These are phyloP conservation scores for Atractosteus spatula DNA, from an alignment of 2,113 vertebrate species.

Conservation along the genomic window DNA sequence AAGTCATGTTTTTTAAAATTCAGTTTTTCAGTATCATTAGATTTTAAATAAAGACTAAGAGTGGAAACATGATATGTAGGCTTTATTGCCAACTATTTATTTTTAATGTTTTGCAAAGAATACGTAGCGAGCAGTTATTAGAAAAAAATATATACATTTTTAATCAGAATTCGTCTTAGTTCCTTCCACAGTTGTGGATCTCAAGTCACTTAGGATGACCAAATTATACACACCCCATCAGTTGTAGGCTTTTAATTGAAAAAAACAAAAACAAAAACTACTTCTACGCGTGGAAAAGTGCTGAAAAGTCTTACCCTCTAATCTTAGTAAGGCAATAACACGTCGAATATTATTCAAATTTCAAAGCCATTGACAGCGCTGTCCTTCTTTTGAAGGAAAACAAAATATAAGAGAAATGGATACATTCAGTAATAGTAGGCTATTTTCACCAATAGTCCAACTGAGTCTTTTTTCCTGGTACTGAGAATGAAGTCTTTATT, in stretches of 20 bases:
- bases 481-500: not conserved
- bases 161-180: conserved; percentile 36
- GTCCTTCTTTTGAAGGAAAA: conserved; percentile 47
- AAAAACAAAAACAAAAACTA: conserved; percentile 30
- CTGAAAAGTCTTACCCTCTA: conserved; percentile 58
- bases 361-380: conserved; percentile 44
- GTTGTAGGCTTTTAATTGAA: conserved; percentile 32
- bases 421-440: conserved; percentile 36
- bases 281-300: conserved; percentile 55
- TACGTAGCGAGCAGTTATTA: conserved; percentile 47
- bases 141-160: conserved; percentile 51
- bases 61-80: too few relatives aligned
- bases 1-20: too few relatives aligned
- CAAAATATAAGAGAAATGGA: conserved; percentile 22
- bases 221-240: conserved; percentile 37
- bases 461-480: conserved; percentile 17
- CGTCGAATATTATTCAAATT: conserved; percentile 17
- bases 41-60: too few relatives aligned
- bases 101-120: not conserved
- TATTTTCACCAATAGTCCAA: conserved; percentile 38
- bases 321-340: conserved; percentile 55
- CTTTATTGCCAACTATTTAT: not conserved
- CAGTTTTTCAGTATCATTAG: too few relatives aligned
- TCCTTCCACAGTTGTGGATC: conserved; percentile 25
- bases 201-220: conserved; percentile 30